These are phyloP conservation scores for Melanotaenia trifasciata DNA, from an alignment of 2,797 vertebrate species.

Conservation along the genomic window DNA sequence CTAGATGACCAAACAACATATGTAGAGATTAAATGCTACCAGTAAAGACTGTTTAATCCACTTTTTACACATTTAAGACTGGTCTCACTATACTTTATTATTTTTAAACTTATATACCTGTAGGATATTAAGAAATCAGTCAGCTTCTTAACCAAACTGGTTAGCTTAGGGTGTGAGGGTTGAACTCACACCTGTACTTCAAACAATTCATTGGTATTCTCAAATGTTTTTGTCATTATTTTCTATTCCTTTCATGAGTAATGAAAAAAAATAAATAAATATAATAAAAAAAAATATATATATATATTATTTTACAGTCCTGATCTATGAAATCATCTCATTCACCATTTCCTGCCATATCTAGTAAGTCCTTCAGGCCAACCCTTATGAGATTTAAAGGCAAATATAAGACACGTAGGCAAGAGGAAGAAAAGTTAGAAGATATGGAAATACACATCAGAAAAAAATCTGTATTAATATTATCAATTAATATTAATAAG, in stretches of 20 bases:
- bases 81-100: background rate
- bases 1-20: too few relatives aligned
- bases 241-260: background rate
- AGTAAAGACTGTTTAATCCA: too few relatives aligned
- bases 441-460: slow-evolving; percentile 75
- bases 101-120: background rate
- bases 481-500: slow-evolving; percentile 95
- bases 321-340: background rate
- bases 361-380: slow-evolving; percentile 81
- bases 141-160: too few relatives aligned
- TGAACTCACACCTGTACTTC: too few relatives aligned
- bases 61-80: background rate
- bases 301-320: background rate
- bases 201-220: background rate
- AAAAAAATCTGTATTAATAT: slow-evolving; percentile 88
- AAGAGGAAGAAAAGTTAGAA: slow-evolving; percentile 78
- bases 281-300: background rate
- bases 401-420: slow-evolving; percentile 71
- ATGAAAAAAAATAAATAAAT: background rate
- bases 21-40: too few relatives aligned
- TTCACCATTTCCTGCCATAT: background rate
- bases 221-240: background rate
- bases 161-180: too few relatives aligned
- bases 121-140: background rate
- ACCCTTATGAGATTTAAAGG: slow-evolving; percentile 83